These are phyloP conservation scores for Tachypleus tridentatus DNA, from an alignment of 1,140 invertebrate genomes.

Conservation along the genomic window DNA sequence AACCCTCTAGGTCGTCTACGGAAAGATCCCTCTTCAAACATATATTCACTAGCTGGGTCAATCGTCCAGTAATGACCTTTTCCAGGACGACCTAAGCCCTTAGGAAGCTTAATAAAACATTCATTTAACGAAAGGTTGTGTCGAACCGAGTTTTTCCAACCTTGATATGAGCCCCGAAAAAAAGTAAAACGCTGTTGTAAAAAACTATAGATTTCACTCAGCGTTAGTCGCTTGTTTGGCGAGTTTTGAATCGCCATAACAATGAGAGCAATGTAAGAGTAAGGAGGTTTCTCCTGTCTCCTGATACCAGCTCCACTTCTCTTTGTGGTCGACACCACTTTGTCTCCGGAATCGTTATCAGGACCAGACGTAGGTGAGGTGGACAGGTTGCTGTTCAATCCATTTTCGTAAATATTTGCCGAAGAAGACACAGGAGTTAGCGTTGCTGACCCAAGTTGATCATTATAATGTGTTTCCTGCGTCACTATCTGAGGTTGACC, in stretches of 20 bases:
- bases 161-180: conserved; percentile 87
- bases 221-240: conserved; percentile 65
- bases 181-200: conserved; percentile 77
- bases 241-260: conserved; percentile 95
- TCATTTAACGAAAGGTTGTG: conserved; percentile 95
- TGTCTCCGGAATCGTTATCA: too few species aligned
- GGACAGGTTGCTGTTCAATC: too few species aligned
- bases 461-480: too few species aligned
- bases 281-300: conserved; percentile 86
- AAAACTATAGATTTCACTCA: conserved; percentile 82
- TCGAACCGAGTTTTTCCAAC: conserved; percentile 98
- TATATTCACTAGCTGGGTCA: conserved; percentile 84
- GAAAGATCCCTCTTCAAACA: conserved; percentile 95
- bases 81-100: conserved; percentile 71
- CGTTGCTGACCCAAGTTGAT: too few species aligned
- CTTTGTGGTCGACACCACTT: too few species aligned
- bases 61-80: conserved; percentile 99
- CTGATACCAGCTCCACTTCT: conserved; percentile 27
- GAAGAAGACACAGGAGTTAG: too few species aligned
- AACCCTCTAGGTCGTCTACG: conserved; percentile 84
- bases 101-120: conserved; percentile 91
- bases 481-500: too few species aligned
- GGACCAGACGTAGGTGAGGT: too few species aligned
- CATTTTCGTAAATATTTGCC: too few species aligned
- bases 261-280: conserved; percentile 93